Conservation (phyloP, 2,797 vertebrate genomes). For the Prionace glauca region DNA sequence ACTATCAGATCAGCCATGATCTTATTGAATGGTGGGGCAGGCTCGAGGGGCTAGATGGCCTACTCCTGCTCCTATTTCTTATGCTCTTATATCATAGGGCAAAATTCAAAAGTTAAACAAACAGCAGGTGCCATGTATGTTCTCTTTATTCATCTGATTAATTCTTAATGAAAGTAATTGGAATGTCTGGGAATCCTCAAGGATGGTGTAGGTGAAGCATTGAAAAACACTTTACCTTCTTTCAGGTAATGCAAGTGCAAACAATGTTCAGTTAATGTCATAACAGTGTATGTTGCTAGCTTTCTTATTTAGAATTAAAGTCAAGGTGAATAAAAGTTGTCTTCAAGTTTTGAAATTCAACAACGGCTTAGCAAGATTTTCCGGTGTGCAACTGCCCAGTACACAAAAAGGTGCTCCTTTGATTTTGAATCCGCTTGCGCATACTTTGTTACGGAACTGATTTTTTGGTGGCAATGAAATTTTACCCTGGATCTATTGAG, state of each 20-base stretch:
- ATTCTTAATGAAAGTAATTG: neutral
- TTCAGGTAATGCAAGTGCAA: neutral
- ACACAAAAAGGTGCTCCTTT: conserved; percentile 42
- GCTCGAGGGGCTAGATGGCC: no score
- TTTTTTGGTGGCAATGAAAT: neutral
- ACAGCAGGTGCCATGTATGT: neutral
- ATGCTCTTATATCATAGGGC: neutral
- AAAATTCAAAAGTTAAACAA: neutral
- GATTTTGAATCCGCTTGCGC: neutral
- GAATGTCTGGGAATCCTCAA: neutral
- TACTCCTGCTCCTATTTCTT: no score
- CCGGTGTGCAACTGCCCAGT: conserved; percentile 44
- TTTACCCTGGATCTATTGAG: neutral
- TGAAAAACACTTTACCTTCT: neutral
- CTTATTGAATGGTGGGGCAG: no score
- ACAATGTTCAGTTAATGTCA: neutral
- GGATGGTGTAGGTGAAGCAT: neutral
- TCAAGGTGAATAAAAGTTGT: conserved; percentile 36
- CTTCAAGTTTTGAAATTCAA: conserved; percentile 44
- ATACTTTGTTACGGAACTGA: neutral
- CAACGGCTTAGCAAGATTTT: conserved; percentile 40
- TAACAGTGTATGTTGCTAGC: neutral
- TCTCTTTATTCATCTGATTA: neutral
- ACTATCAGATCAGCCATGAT: no score
- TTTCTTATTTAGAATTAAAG: neutral